Evolutionary conservation across 2,797 vertebrate species (phyloP).

Genomic region (Podarcis lilfordi): DNA sequence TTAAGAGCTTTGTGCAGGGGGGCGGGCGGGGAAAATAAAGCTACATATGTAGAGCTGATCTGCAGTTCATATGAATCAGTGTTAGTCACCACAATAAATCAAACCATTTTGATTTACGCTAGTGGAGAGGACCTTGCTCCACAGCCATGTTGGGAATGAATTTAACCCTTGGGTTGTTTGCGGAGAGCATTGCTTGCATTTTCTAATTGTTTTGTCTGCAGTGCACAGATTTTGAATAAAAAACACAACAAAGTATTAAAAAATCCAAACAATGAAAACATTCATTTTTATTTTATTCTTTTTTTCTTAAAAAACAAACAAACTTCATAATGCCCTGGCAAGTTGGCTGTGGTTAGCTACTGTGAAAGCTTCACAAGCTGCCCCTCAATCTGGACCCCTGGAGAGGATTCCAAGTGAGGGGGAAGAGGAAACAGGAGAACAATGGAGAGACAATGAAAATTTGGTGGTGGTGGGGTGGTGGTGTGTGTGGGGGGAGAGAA

Average conservation of each 20-base stretch:
- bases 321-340: slow-evolving; percentile 52
- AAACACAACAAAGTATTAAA: slow-evolving; percentile 53
- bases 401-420: slow-evolving; percentile 43
- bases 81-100: background rate
- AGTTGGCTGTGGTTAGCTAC: slow-evolving; percentile 38
- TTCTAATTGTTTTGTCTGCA: slow-evolving; percentile 27
- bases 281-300: background rate
- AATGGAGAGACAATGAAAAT: slow-evolving; percentile 21
- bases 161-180: slow-evolving; percentile 10
- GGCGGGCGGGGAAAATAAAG: slow-evolving; percentile 15
- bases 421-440: slow-evolving; percentile 40
- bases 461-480: background rate
- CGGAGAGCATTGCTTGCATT: background rate
- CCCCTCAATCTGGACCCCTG: slow-evolving; percentile 68
- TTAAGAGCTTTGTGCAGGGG: slow-evolving; percentile 36
- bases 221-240: slow-evolving; percentile 47
- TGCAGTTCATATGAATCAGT: slow-evolving; percentile 14
- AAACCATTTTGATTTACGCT: slow-evolving; percentile 34
- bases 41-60: slow-evolving; percentile 23
- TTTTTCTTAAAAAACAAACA: background rate
- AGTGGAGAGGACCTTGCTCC: slow-evolving; percentile 23
- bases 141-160: slow-evolving; percentile 17
- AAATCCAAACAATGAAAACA: slow-evolving; percentile 44
- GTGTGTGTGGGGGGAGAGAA: background rate
- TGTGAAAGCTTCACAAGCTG: slow-evolving; percentile 57